These are phyloP conservation scores for Marronus borbonicus DNA, from an alignment of 2,888 invertebrate species.

Conservation along the genomic window DNA sequence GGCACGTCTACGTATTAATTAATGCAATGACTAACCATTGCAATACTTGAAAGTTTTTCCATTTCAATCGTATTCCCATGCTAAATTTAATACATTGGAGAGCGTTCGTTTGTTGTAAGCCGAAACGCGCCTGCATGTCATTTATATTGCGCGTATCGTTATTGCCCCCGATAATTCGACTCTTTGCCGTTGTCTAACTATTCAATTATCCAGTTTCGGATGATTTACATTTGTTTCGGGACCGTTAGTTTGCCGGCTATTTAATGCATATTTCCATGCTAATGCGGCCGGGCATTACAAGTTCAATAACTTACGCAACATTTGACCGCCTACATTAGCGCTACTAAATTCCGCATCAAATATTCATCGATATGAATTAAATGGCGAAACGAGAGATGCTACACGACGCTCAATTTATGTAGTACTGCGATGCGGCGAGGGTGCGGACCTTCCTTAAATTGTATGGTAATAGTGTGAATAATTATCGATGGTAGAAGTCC, in stretches of 20 bases:
- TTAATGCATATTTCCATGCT: slow-evolving; percentile 42
- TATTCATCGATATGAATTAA: slow-evolving; percentile 45
- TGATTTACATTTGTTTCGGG: slow-evolving; percentile 33
- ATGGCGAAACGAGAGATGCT: slow-evolving; percentile 16
- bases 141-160: no score
- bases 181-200: neutral
- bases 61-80: no score
- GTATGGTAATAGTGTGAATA: slow-evolving; percentile 25
- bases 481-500: neutral
- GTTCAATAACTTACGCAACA: slow-evolving; percentile 46
- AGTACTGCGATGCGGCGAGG: neutral
- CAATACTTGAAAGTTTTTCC: no score
- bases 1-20: no score
- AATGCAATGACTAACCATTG: no score
- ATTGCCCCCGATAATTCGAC: no score
- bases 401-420: slow-evolving; percentile 29
- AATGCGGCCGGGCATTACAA: slow-evolving; percentile 32
- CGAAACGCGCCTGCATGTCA: no score
- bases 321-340: slow-evolving; percentile 39
- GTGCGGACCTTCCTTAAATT: slow-evolving; percentile 30
- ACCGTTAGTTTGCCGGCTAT: slow-evolving; percentile 29
- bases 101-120: no score
- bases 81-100: no score
- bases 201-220: slow-evolving; percentile 11
- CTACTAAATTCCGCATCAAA: slow-evolving; percentile 44